phyloP scores from a whole-genome alignment of 2,888 invertebrate species.

The Drosophila paranaensis region DNA sequence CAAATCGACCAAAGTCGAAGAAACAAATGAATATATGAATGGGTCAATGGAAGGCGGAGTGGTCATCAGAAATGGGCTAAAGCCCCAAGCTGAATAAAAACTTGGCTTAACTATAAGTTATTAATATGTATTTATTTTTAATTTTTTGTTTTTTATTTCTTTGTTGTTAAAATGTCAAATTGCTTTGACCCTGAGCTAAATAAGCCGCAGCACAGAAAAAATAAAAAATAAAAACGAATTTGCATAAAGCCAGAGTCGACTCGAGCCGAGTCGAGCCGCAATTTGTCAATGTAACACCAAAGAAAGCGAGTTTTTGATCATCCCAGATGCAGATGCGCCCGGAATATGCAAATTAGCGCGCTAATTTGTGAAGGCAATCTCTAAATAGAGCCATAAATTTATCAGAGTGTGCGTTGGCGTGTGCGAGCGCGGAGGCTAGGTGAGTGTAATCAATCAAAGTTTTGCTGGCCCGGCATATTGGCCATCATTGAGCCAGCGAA shows the following conservation, averaged over 20 bases:
- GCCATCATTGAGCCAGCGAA: slow-evolving; percentile 47
- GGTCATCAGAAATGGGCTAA: slow-evolving; percentile 23
- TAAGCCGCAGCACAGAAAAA: slow-evolving; percentile 26
- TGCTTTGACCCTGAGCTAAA: slow-evolving; percentile 65
- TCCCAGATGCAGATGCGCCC: slow-evolving; percentile 30
- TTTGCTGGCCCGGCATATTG: slow-evolving; percentile 34
- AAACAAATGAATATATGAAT: slow-evolving; percentile 37
- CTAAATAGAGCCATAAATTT: slow-evolving; percentile 69
- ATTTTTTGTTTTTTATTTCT: neutral
- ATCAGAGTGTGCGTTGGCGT: slow-evolving; percentile 10
- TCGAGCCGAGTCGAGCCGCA: slow-evolving; percentile 17
- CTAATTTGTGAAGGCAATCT: slow-evolving; percentile 63
- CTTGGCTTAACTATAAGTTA: slow-evolving; percentile 36
- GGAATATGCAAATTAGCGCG: slow-evolving; percentile 64
- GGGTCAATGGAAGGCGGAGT: slow-evolving; percentile 52
- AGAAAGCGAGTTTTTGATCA: slow-evolving; percentile 10
- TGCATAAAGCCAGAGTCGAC: slow-evolving; percentile 55
- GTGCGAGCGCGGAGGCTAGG: slow-evolving; percentile 8
- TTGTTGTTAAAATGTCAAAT: slow-evolving; percentile 54
- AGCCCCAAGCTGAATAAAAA: neutral
- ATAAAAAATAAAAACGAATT: slow-evolving; percentile 32
- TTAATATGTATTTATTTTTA: slow-evolving; percentile 21
- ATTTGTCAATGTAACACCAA: slow-evolving; percentile 72
- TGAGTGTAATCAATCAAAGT: slow-evolving; percentile 54
- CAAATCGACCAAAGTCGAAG: neutral